Evolutionary conservation across 2,888 invertebrate genomes (phyloP).

Genomic region (Harpalus rubripes): DNA sequence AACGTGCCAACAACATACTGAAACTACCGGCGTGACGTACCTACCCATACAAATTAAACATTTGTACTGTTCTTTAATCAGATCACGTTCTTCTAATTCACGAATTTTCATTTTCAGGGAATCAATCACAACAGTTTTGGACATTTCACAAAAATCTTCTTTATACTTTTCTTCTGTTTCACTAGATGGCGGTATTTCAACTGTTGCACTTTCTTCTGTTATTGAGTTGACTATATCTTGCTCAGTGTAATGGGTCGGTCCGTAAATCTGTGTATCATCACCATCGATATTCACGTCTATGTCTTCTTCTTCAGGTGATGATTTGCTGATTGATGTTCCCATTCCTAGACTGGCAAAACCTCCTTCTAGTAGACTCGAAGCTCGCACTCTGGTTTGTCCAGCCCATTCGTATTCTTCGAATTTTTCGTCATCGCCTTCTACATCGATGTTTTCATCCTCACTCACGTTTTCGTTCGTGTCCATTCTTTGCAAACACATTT

Average conservation of each 20-base stretch:
- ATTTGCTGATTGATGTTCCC: conserved; percentile 76
- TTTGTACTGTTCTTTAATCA: conserved; percentile 83
- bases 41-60: conserved; percentile 94
- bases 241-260: conserved; percentile 92
- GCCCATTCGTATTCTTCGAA: conserved; percentile 96
- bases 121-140: conserved; percentile 80
- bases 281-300: conserved; percentile 91
- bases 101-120: conserved; percentile 88
- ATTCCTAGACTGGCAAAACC: conserved; percentile 80
- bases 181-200: conserved; percentile 70
- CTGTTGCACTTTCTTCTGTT: conserved; percentile 76
- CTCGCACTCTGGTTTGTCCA: conserved; percentile 89
- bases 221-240: conserved; percentile 83
- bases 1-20: conserved; percentile 98
- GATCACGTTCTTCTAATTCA: conserved; percentile 84
- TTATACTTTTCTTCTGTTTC: conserved; percentile 14
- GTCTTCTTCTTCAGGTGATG: conserved; percentile 81
- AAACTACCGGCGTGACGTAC: conserved; percentile 92
- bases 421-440: conserved; percentile 81
- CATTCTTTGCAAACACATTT: conserved; percentile 82
- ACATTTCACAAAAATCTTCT: conserved; percentile 59
- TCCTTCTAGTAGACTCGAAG: conserved; percentile 85
- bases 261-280: conserved; percentile 92
- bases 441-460: conserved; percentile 90
- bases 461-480: conserved; percentile 77